A percentile compares a stretch with the other conserved stretches of the same genome.
Conservation (phyloP, 2,888 invertebrate genomes). For the Pedicia rivosa region DNA sequence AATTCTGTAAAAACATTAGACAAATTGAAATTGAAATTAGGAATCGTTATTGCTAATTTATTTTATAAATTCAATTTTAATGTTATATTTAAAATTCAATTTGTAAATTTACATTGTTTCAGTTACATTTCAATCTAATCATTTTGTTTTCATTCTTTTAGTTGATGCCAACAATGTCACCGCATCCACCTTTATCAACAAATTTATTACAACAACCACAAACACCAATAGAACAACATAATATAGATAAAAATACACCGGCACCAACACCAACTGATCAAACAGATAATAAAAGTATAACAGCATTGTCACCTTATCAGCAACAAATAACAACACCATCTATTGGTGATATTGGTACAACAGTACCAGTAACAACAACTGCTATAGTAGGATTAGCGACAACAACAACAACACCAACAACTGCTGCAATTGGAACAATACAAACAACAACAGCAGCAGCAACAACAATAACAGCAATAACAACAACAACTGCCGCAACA, state of each 20-base stretch:
- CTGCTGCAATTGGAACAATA: slow-evolving; percentile 13
- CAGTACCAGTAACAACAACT: slow-evolving; percentile 3
- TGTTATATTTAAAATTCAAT: background rate
- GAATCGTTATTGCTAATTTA: too few species aligned
- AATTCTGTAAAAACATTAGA: too few species aligned
- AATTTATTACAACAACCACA: slow-evolving; percentile 25
- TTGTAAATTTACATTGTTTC: slow-evolving; percentile 2
- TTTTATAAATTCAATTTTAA: background rate
- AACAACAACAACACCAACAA: slow-evolving; percentile 12
- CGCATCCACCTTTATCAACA: slow-evolving; percentile 36
- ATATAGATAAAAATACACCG: slow-evolving; percentile 29
- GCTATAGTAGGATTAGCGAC: background rate
- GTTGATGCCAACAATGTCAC: slow-evolving; percentile 36
- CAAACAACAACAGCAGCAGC: slow-evolving; percentile 25
- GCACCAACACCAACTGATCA: slow-evolving; percentile 31
- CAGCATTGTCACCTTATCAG: slow-evolving; percentile 27
- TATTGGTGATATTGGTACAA: background rate
- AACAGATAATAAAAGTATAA: slow-evolving; percentile 30
- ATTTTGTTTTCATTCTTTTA: slow-evolving; percentile 10
- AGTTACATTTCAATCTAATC: background rate
- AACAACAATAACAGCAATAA: slow-evolving; percentile 18
- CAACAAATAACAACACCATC: background rate
- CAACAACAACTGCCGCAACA: slow-evolving; percentile 2
- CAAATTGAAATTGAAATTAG: background rate
- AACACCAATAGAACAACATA: slow-evolving; percentile 30